Evolutionary conservation across 1,140 invertebrate species (phyloP).

Genomic region (Orussus abietinus): DNA sequence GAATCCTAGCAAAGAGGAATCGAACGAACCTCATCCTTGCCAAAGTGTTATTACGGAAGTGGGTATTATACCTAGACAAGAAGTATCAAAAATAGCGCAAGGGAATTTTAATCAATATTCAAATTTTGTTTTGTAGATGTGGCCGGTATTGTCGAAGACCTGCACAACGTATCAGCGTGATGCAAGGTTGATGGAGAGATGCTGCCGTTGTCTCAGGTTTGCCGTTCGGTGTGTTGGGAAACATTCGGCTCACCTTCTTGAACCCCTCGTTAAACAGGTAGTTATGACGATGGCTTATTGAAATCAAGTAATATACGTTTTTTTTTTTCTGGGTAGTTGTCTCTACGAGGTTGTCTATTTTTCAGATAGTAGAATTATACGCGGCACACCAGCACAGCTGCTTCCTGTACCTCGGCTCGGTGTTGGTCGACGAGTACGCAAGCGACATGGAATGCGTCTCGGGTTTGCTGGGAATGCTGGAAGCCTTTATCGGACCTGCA

Average conservation of each 20-base stretch:
- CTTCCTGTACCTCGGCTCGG: slow-evolving; percentile 91
- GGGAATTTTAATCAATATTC: not conserved
- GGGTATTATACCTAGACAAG: slow-evolving; percentile 13
- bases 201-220: slow-evolving; percentile 86
- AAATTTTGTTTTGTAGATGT: slow-evolving; percentile 48
- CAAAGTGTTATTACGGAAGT: slow-evolving; percentile 75
- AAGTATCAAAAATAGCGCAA: not conserved
- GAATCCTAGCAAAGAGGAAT: slow-evolving; percentile 59
- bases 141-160: slow-evolving; percentile 80
- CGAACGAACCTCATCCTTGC: slow-evolving; percentile 73
- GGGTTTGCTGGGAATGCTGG: slow-evolving; percentile 80
- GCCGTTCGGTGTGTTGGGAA: slow-evolving; percentile 81
- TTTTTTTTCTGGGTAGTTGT: too few species aligned
- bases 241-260: slow-evolving; percentile 72
- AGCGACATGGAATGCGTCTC: slow-evolving; percentile 64
- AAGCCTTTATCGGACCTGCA: slow-evolving; percentile 81
- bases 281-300: too few species aligned
- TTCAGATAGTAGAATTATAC: slow-evolving; percentile 83
- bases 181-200: slow-evolving; percentile 83
- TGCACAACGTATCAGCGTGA: slow-evolving; percentile 78
- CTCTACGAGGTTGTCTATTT: too few species aligned
- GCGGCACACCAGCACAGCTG: slow-evolving; percentile 82
- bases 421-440: slow-evolving; percentile 94
- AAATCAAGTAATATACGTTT: too few species aligned
- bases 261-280: slow-evolving; percentile 76